Evolutionary conservation across 2,888 invertebrate species (phyloP).

Genomic region (Trichacis sp.): DNA sequence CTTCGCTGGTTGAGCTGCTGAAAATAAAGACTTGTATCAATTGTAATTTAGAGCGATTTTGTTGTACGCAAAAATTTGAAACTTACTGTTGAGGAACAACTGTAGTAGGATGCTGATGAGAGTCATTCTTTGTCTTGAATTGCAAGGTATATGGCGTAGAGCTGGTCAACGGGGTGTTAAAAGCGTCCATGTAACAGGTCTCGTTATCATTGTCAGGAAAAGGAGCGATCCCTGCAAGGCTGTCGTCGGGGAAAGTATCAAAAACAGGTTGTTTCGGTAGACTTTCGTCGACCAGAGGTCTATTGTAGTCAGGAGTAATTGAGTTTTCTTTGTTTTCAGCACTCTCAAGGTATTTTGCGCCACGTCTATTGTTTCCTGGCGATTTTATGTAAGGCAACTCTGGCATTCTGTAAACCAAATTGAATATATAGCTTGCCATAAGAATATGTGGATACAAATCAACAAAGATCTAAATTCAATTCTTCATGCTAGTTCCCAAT

Average conservation of each 20-base stretch:
- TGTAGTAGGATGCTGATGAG: slow-evolving; percentile 47
- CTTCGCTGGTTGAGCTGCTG: no score
- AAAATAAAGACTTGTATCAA: no score
- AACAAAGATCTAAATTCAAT: no score
- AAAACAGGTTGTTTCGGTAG: slow-evolving; percentile 53
- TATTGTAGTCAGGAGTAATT: slow-evolving; percentile 58
- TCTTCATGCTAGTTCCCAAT: no score
- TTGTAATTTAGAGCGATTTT: background rate
- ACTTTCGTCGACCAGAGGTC: slow-evolving; percentile 49
- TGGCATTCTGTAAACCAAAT: slow-evolving; percentile 56
- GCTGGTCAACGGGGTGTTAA: slow-evolving; percentile 54
- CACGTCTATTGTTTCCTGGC: slow-evolving; percentile 64
- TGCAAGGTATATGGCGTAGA: slow-evolving; percentile 65
- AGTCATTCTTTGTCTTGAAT: slow-evolving; percentile 53
- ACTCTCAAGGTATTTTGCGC: slow-evolving; percentile 61
- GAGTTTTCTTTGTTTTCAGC: slow-evolving; percentile 66
- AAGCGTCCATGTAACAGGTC: slow-evolving; percentile 62
- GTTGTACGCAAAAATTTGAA: background rate
- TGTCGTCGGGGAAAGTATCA: slow-evolving; percentile 61
- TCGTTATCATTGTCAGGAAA: slow-evolving; percentile 52
- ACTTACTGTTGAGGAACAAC: slow-evolving; percentile 48
- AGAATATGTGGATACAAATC: no score
- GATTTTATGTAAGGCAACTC: slow-evolving; percentile 65
- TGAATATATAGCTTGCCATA: no score
- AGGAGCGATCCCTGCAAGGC: slow-evolving; percentile 57